phyloP scores from a whole-genome alignment of 1,140 invertebrate species.

The Saccostrea echinata region DNA sequence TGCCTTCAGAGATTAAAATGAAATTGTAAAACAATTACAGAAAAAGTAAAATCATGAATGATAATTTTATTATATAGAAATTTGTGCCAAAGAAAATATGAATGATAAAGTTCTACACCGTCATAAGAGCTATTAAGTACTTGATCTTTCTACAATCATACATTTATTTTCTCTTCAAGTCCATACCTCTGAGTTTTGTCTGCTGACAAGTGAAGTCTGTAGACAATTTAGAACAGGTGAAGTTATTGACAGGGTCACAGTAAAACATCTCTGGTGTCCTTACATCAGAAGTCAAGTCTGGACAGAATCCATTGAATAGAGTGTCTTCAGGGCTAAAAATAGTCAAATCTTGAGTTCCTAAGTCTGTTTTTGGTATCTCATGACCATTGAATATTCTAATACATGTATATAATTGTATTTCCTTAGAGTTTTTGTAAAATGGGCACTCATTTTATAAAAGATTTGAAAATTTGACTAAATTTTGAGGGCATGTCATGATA shows the following conservation, averaged over 20 bases:
- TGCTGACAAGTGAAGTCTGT: neutral
- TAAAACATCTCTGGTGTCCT: neutral
- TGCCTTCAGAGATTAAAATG: constrained; percentile 46
- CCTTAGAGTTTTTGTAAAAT: neutral
- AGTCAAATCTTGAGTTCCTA: neutral
- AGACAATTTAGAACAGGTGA: constrained; percentile 3
- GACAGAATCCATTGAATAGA: constrained; percentile 55
- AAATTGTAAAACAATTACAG: neutral
- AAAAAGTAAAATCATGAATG: too few species aligned
- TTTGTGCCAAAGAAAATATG: too few species aligned
- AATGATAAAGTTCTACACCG: too few species aligned
- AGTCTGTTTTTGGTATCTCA: neutral
- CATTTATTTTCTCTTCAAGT: too few species aligned
- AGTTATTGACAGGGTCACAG: constrained; percentile 11
- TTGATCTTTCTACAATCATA: too few species aligned
- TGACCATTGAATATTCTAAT: neutral
- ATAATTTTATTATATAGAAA: too few species aligned
- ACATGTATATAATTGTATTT: neutral
- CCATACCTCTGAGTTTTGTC: neutral
- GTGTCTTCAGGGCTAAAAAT: constrained; percentile 36
- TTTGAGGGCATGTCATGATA: too few species aligned
- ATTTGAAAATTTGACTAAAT: too few species aligned
- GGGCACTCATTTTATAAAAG: neutral
- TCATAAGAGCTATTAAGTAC: too few species aligned
- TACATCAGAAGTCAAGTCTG: neutral